phyloP scores from a whole-genome alignment of 2,888 invertebrate genomes.

The Papilio protenor region DNA sequence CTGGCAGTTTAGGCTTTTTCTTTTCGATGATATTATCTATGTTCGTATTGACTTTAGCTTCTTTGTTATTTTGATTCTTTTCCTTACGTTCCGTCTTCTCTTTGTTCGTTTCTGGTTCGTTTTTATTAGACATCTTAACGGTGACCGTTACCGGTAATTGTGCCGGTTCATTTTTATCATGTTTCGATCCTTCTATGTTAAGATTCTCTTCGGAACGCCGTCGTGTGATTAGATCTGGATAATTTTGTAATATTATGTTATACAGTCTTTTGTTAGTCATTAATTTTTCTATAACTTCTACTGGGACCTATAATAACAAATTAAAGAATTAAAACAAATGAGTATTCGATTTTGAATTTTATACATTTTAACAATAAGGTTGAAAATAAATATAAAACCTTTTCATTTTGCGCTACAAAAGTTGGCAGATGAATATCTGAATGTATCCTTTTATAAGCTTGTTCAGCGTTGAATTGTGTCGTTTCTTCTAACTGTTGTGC shows the following conservation, averaged over 20 bases:
- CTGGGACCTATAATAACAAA: slow-evolving; percentile 83
- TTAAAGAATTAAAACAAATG: background rate
- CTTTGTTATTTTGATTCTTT: slow-evolving; percentile 42
- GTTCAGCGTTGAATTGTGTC: slow-evolving; percentile 76
- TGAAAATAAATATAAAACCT: slow-evolving; percentile 66
- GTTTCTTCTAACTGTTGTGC: slow-evolving; percentile 75
- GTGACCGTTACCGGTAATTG: slow-evolving; percentile 50
- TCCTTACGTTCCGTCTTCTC: slow-evolving; percentile 42
- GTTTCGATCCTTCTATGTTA: slow-evolving; percentile 55
- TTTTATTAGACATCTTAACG: slow-evolving; percentile 50
- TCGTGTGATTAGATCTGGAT: slow-evolving; percentile 86
- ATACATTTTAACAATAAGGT: background rate
- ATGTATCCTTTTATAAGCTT: slow-evolving; percentile 73
- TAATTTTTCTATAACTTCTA: slow-evolving; percentile 88
- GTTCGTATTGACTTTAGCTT: slow-evolving; percentile 43
- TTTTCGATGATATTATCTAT: slow-evolving; percentile 49
- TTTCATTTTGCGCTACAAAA: slow-evolving; percentile 88
- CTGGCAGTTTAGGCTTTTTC: slow-evolving; percentile 44
- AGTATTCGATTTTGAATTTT: background rate
- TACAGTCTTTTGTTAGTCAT: slow-evolving; percentile 86
- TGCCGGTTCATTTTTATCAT: slow-evolving; percentile 49
- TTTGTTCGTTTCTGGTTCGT: slow-evolving; percentile 38
- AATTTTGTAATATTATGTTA: slow-evolving; percentile 88
- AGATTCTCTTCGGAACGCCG: slow-evolving; percentile 86
- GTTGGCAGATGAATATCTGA: slow-evolving; percentile 92